Evolutionary conservation across 1,140 invertebrate genomes (phyloP).

Genomic region (Gonioctena quinquepunctata): DNA sequence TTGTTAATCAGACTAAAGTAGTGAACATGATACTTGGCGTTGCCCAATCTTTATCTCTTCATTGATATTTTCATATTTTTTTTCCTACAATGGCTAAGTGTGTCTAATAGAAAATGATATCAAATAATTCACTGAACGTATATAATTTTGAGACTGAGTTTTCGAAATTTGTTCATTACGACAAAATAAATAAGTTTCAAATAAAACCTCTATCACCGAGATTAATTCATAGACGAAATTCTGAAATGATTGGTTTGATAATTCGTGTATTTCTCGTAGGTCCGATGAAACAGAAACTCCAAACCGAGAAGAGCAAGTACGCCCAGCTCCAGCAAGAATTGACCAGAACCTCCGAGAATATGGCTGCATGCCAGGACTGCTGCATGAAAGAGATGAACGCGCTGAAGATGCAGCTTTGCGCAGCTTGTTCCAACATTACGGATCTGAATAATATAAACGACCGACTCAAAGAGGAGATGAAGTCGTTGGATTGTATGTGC

Average conservation of each 20-base stretch:
- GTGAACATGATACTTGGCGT: too few species aligned
- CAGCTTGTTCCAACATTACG: slow-evolving; percentile 35
- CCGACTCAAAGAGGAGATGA: slow-evolving; percentile 28
- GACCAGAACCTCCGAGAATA: slow-evolving; percentile 27
- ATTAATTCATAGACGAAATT: not conserved
- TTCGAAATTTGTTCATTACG: slow-evolving; percentile 14
- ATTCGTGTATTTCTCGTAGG: not conserved
- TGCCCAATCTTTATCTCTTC: too few species aligned
- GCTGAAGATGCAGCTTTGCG: slow-evolving; percentile 41
- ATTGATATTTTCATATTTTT: too few species aligned
- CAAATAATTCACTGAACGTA: too few species aligned
- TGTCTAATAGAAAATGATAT: too few species aligned
- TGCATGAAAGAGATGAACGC: slow-evolving; percentile 33
- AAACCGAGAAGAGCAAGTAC: slow-evolving; percentile 34
- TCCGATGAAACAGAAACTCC: slow-evolving; percentile 33
- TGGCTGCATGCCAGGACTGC: slow-evolving; percentile 26
- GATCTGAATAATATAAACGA: slow-evolving; percentile 30
- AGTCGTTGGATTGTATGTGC: slow-evolving; percentile 31
- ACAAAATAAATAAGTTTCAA: not conserved
- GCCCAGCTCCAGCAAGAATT: slow-evolving; percentile 34
- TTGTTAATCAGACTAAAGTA: too few species aligned
- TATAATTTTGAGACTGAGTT: too few species aligned
- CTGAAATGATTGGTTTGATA: not conserved
- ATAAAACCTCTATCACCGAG: not conserved
- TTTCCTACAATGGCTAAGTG: too few species aligned